Conservation (phyloP, 2,113 vertebrate species). For the Merops nubicus region DNA sequence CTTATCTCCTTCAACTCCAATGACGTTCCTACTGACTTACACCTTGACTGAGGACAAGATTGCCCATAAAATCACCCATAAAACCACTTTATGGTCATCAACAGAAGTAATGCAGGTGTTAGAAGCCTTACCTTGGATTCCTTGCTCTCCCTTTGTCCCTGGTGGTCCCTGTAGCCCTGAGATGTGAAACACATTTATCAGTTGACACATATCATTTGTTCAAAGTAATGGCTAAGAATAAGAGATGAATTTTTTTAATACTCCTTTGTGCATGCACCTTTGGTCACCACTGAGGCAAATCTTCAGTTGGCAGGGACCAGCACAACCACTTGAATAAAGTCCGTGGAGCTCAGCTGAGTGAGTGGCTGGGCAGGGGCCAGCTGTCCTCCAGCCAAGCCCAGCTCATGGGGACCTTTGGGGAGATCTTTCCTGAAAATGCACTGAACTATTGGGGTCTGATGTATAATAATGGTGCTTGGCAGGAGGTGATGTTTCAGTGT, state of each 20-base stretch:
- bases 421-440: not conserved
- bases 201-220: constrained; percentile 16
- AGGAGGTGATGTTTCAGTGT: not conserved
- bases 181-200: constrained; percentile 40
- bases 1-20: not conserved
- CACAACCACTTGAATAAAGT: not conserved
- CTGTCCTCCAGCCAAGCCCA: constrained; percentile 7
- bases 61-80: constrained; percentile 42
- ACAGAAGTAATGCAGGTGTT: not conserved
- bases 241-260: constrained; percentile 5
- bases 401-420: not conserved
- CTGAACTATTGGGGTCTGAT: not conserved
- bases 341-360: not conserved
- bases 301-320: not conserved
- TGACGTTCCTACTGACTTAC: not conserved
- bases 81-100: constrained; percentile 18
- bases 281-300: not conserved
- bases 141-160: constrained; percentile 67
- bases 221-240: not conserved
- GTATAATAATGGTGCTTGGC: not conserved
- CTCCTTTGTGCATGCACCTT: not conserved
- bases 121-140: constrained; percentile 63
- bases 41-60: not conserved
- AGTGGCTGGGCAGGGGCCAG: not conserved
- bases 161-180: constrained; percentile 63